phyloP scores from a whole-genome alignment of 1,140 invertebrate genomes.

The Panulirus ornatus region DNA sequence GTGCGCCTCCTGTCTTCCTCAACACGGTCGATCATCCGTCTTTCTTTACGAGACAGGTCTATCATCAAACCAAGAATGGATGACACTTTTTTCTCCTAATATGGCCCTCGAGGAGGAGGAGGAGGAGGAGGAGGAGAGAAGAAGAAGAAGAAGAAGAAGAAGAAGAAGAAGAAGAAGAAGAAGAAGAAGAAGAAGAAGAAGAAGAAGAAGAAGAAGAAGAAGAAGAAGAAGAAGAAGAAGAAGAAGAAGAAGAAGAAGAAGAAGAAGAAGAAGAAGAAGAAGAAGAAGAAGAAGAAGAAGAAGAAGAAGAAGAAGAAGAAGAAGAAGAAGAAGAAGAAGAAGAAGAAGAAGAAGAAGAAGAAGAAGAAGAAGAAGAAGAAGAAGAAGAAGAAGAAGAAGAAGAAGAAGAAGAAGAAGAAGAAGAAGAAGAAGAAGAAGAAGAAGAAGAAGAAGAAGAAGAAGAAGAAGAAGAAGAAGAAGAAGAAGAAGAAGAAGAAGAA shows the following conservation, averaged over 20 bases:
- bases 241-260: not conserved
- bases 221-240: constrained; percentile 20
- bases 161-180: not conserved
- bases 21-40: too few species aligned
- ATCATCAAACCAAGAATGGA: too few species aligned
- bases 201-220: not conserved
- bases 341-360: constrained; percentile 12
- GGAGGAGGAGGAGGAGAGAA: constrained; percentile 13
- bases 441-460: not conserved
- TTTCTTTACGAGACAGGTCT: too few species aligned
- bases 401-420: not conserved
- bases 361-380: not conserved
- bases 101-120: too few species aligned
- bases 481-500: not conserved
- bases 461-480: not conserved
- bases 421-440: constrained; percentile 10
- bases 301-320: not conserved
- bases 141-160: constrained; percentile 19
- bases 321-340: constrained; percentile 2
- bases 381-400: not conserved
- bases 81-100: too few species aligned
- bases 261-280: constrained; percentile 15
- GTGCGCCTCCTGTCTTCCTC: too few species aligned
- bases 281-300: constrained; percentile 15
- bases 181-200: not conserved